phyloP scores from a whole-genome alignment of 2,888 invertebrate genomes.

The Microctonus brassicae region DNA sequence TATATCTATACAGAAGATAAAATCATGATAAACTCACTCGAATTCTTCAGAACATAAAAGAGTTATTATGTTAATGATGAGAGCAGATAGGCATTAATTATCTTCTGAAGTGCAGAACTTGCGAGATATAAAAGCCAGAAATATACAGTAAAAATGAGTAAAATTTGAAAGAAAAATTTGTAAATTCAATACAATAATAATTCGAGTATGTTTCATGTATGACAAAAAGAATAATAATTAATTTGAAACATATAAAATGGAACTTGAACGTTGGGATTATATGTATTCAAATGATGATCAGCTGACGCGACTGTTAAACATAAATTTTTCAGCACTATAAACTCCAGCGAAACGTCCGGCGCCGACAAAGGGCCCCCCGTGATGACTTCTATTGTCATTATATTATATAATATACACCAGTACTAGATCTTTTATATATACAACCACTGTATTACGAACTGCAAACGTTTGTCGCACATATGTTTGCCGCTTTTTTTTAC shows the following conservation, averaged over 20 bases:
- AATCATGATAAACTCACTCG: background rate
- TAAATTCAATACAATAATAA: too few relatives aligned
- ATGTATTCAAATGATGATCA: background rate
- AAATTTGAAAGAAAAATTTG: too few relatives aligned
- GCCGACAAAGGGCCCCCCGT: background rate
- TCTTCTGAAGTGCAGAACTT: too few relatives aligned
- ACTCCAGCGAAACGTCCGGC: background rate
- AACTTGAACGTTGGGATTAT: too few relatives aligned
- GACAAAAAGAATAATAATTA: too few relatives aligned
- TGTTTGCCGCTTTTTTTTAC: too few relatives aligned
- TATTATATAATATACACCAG: background rate
- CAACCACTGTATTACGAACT: too few relatives aligned
- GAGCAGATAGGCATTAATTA: constrained; percentile 58
- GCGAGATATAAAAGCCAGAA: too few relatives aligned
- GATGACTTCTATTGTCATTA: background rate
- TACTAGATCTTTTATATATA: background rate
- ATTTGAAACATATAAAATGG: too few relatives aligned
- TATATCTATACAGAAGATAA: constrained; percentile 9
- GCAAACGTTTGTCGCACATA: too few relatives aligned
- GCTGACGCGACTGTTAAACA: background rate
- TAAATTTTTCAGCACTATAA: background rate
- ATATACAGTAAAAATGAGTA: too few relatives aligned
- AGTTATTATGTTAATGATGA: constrained; percentile 67
- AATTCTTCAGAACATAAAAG: constrained; percentile 54
- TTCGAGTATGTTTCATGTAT: too few relatives aligned